phyloP scores from a whole-genome alignment of 2,797 vertebrate genomes.

The Megalops cyprinoides region DNA sequence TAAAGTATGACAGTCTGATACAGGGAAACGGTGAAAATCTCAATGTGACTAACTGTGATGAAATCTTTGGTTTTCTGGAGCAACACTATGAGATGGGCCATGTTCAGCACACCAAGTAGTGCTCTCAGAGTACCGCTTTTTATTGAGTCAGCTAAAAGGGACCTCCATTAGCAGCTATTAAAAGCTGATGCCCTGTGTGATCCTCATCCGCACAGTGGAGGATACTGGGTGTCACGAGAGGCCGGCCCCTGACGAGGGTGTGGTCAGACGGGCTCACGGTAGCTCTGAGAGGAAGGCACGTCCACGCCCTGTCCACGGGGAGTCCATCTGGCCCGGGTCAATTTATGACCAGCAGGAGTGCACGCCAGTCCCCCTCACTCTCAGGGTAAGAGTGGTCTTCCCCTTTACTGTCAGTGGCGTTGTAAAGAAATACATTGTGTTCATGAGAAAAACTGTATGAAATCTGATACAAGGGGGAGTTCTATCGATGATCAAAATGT shows the following conservation, averaged over 20 bases:
- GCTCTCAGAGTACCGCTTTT: background rate
- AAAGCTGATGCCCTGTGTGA: background rate
- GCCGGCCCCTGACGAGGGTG: slow-evolving; percentile 33
- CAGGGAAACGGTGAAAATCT: background rate
- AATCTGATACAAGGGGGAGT: background rate
- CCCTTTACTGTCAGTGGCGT: background rate
- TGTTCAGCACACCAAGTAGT: background rate
- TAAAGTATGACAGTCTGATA: background rate
- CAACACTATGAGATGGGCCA: background rate
- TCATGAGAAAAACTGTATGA: no score
- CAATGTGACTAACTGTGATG: slow-evolving; percentile 4
- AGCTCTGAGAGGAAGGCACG: background rate
- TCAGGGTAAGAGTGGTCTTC: slow-evolving; percentile 70
- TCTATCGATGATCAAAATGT: background rate
- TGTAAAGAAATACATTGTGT: background rate
- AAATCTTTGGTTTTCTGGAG: background rate
- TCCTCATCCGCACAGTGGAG: slow-evolving; percentile 40
- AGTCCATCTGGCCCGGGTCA: slow-evolving; percentile 40
- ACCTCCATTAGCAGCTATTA: background rate
- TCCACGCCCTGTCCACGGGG: slow-evolving; percentile 28
- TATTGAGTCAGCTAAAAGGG: no score
- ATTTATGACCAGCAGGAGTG: slow-evolving; percentile 34
- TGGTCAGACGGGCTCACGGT: background rate
- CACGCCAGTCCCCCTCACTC: slow-evolving; percentile 60
- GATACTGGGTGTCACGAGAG: slow-evolving; percentile 44